These are phyloP conservation scores for Choloepus hoffmanni DNA, from an alignment of 2,113 vertebrate species.

Conservation along the genomic window DNA sequence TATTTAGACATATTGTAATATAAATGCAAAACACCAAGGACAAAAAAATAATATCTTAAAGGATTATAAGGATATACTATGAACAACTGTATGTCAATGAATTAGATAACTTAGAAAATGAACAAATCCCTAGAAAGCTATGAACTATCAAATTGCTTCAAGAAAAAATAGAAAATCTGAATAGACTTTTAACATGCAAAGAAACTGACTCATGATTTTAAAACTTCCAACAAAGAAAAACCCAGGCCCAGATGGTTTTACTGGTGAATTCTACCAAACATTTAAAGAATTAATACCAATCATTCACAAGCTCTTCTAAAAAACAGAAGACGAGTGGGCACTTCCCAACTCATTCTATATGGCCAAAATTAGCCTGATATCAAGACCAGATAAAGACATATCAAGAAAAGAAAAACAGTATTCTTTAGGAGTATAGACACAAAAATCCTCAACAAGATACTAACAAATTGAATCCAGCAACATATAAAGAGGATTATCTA, in stretches of 20 bases:
- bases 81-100: not conserved
- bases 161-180: conserved; percentile 19
- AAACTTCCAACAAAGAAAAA: not conserved
- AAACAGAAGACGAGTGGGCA: too few relatives aligned
- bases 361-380: too few relatives aligned
- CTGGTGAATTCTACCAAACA: too few relatives aligned
- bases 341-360: too few relatives aligned
- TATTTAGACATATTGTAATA: not conserved
- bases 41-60: not conserved
- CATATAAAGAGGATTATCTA: not conserved
- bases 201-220: not conserved
- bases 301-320: too few relatives aligned
- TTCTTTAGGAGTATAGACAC: not conserved
- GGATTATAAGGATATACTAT: not conserved
- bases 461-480: conserved; percentile 28
- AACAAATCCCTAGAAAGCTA: not conserved
- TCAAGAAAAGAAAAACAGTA: conserved; percentile 5
- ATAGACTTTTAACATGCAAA: not conserved
- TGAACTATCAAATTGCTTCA: not conserved
- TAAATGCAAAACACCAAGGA: not conserved
- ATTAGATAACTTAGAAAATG: not conserved
- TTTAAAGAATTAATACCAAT: too few relatives aligned
- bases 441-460: not conserved
- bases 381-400: too few relatives aligned
- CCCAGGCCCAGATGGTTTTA: too few relatives aligned